Conservation (phyloP, 2,797 vertebrate genomes). For the Pelochelys cantorii region DNA sequence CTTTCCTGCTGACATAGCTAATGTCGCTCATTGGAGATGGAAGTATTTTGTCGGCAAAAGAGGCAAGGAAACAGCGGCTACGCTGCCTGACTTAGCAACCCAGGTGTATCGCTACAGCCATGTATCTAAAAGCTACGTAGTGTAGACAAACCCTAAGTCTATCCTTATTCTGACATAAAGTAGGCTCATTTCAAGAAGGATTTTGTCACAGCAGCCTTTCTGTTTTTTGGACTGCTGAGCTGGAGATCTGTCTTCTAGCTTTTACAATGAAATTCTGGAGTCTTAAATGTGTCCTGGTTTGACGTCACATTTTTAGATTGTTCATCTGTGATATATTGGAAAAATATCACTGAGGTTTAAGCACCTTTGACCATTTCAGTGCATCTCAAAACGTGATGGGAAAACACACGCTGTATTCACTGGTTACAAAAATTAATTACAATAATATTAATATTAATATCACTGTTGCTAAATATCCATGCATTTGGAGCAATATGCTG, state of each 20-base stretch:
- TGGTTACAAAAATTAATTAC: background rate
- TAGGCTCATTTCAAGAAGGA: background rate
- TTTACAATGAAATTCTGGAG: background rate
- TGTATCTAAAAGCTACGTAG: too few species aligned
- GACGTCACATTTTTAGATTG: background rate
- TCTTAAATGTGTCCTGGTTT: background rate
- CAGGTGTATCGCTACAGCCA: too few species aligned
- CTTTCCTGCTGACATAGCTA: too few species aligned
- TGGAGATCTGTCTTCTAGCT: background rate
- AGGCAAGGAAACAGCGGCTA: too few species aligned
- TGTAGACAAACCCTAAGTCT: too few species aligned
- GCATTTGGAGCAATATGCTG: background rate
- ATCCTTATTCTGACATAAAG: background rate
- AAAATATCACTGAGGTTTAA: background rate
- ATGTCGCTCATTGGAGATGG: too few species aligned
- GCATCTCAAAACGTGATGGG: background rate
- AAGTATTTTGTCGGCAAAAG: too few species aligned
- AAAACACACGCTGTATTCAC: background rate
- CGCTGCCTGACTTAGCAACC: too few species aligned
- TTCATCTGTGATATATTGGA: background rate
- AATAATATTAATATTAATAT: background rate
- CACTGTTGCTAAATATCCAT: background rate
- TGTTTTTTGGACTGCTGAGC: background rate
- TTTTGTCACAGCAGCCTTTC: background rate
- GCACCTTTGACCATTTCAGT: background rate